Evolutionary conservation across 1,140 invertebrate genomes (phyloP).

Genomic region (Drosophila arizonae): DNA sequence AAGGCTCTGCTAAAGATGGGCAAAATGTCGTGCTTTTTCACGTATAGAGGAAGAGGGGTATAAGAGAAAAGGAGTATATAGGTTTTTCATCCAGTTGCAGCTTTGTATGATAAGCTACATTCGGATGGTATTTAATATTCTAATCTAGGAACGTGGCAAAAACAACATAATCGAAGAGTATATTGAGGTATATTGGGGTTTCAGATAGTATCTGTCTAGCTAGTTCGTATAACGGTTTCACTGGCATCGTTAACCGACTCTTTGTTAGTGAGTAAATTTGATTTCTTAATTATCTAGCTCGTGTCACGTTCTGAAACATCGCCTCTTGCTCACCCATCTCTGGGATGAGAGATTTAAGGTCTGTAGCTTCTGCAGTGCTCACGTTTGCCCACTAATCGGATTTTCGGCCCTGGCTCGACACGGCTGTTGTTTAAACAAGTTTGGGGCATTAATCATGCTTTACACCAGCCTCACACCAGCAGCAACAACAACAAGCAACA

Average conservation of each 20-base stretch:
- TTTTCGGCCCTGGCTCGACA: conserved; percentile 75
- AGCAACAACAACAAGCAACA: not conserved
- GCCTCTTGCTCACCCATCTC: not conserved
- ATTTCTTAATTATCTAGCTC: not conserved
- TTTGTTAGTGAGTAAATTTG: not conserved
- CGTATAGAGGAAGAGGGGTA: no score
- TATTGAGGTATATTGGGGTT: no score
- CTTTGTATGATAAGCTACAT: no score
- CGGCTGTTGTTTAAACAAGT: conserved; percentile 76
- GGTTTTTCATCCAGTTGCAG: no score
- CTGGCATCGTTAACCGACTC: not conserved
- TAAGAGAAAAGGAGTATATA: no score
- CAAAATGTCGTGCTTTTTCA: no score
- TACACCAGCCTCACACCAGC: conserved; percentile 43
- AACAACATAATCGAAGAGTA: no score
- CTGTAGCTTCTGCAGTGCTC: conserved; percentile 40
- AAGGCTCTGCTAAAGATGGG: no score
- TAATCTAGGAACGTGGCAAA: no score
- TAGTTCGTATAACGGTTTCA: no score
- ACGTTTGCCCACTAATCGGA: conserved; percentile 70
- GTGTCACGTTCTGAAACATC: not conserved
- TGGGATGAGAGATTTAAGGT: not conserved
- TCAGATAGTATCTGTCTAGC: no score
- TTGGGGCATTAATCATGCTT: conserved; percentile 78
- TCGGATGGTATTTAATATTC: no score